phyloP scores from a whole-genome alignment of 2,113 vertebrate genomes.

The Dissostichus mawsoni region DNA sequence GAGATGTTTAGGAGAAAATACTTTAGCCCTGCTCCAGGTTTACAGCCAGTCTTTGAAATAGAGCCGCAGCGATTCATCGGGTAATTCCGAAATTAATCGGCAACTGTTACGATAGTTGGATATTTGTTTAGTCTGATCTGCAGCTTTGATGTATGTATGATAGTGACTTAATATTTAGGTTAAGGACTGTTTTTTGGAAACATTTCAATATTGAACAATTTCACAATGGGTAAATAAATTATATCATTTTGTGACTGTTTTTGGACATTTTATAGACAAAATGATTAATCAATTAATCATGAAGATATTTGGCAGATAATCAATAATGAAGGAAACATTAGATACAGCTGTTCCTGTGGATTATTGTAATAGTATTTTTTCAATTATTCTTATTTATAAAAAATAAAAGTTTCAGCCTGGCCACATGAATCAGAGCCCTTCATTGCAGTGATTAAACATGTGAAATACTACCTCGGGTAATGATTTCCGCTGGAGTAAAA shows the following conservation, averaged over 20 bases:
- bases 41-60: conserved; percentile 29
- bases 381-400: too few species aligned
- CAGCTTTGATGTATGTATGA: neutral
- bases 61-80: conserved; percentile 2
- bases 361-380: neutral
- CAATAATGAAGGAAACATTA: too few species aligned
- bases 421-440: too few species aligned
- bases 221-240: too few species aligned
- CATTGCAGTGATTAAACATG: neutral
- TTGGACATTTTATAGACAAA: neutral
- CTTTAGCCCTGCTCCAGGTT: conserved; percentile 45
- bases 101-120: neutral
- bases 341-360: neutral
- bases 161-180: neutral
- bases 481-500: neutral
- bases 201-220: too few species aligned
- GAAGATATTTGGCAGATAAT: neutral
- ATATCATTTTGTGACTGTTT: neutral
- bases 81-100: neutral
- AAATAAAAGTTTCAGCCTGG: too few species aligned
- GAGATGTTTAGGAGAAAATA: conserved; percentile 39
- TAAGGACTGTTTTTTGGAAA: neutral
- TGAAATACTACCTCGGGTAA: conserved; percentile 3
- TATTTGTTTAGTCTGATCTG: neutral
- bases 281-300: neutral